Evolutionary conservation across 2,113 vertebrate species (phyloP), one percentile per base, ranked within the genome.

Genomic region (Kobus ellipsiprymnus): DNA sequence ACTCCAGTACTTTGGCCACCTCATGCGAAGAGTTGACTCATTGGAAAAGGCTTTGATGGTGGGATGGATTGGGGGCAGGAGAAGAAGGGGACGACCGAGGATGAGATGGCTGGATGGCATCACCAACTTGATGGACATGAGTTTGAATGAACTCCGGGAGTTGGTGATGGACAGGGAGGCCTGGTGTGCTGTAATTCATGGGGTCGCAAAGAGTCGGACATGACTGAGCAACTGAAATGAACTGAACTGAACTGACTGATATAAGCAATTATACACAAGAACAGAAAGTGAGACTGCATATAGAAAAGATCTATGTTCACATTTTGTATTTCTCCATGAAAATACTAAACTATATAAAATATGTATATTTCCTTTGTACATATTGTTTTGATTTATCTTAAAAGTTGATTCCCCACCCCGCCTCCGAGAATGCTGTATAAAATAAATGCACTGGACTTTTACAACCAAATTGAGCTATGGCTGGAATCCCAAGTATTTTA

Each of bases 361-460:
- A 67, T 30, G 15, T 93, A 29, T 33, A 71, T 55, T 93, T 4
- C 48, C 10, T 89, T 95, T 62, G 84, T n/a, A 4, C 6, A 84
- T 78, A 83, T 57, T 83, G 15, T 40, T 96, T 93, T 27, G 25
- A 95, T 92, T 92, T 67, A 95, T 62, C 94, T 91, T 88, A 87
- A 84, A 50, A 78, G 4, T 48, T 77, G 23, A 85, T 44, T 93
- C 5, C 0, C 1, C 27, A 4, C 40, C 40, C 40, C 40, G 3
- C 40, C 40, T 4, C 3, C 14, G 27, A 91, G 67, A 86, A 94
- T 78, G 16, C 4, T 54, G 1, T 87, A 55, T 46, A 86, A 89
- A 95, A 91, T 86, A 93, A 90, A 78, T 80, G 3, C 62, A 11
- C 15, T 94, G 2, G 4, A 46, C 8, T 71, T 96, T 87, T 93